Evolutionary conservation across 37 sponge, comb jelly and placozoan genomes (phyloP).

Genomic region (Beroe ovata): DNA sequence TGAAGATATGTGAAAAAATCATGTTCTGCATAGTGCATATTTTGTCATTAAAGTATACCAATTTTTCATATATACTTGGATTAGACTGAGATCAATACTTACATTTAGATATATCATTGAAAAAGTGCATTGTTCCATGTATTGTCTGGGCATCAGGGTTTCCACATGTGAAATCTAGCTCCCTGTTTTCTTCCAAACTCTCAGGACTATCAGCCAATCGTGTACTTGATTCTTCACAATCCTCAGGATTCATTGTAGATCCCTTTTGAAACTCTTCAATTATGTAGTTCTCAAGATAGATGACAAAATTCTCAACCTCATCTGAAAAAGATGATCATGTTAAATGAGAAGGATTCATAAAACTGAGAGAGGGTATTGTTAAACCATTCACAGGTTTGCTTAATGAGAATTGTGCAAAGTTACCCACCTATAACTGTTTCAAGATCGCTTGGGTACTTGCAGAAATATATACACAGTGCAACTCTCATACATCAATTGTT

Average conservation of each 20-base stretch:
- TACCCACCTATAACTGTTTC: not conserved
- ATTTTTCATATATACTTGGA: no score
- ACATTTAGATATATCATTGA: slow-evolving; percentile 61
- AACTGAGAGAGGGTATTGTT: no score
- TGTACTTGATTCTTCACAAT: not conserved
- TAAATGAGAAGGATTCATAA: no score
- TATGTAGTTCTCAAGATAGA: not conserved
- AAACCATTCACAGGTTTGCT: no score
- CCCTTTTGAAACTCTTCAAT: slow-evolving; percentile 1
- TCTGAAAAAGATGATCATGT: slow-evolving; percentile 32
- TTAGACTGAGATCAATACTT: not conserved
- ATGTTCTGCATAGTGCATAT: no score
- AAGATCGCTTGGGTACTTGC: not conserved
- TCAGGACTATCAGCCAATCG: not conserved
- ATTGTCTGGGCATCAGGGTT: slow-evolving; percentile 56
- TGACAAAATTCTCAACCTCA: slow-evolving; percentile 1
- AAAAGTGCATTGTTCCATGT: slow-evolving; percentile 62
- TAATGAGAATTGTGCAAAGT: no score
- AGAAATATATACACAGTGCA: slow-evolving; percentile 39
- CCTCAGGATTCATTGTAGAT: not conserved
- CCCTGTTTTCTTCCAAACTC: not conserved
- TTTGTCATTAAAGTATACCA: no score
- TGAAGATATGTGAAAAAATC: no score
- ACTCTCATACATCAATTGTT: slow-evolving; percentile 62
- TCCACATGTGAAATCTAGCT: slow-evolving; percentile 37